These are phyloP conservation scores for Albula glossodonta DNA, from an alignment of 2,113 vertebrate species.

Conservation along the genomic window DNA sequence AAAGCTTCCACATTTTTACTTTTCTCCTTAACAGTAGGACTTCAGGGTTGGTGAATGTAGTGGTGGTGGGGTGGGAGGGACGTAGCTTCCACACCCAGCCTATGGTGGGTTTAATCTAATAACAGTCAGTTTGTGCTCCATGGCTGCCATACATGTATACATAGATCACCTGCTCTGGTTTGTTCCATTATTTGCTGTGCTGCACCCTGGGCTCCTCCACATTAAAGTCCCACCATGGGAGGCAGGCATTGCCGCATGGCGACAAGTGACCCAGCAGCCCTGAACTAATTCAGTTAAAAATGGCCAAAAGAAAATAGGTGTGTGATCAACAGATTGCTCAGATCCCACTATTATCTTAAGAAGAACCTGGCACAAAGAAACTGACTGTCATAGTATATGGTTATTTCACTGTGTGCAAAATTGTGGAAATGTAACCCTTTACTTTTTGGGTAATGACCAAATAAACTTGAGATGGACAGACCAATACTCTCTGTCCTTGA, in stretches of 20 bases:
- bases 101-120: background rate
- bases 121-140: background rate
- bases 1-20: conserved; percentile 26
- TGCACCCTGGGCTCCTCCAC: conserved; percentile 23
- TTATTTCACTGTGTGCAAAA: background rate
- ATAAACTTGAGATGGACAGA: background rate
- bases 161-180: background rate
- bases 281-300: conserved; percentile 57
- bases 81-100: background rate
- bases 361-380: conserved; percentile 16
- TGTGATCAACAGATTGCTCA: background rate
- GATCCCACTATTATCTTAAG: conserved; percentile 8
- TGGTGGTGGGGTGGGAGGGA: background rate
- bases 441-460: background rate
- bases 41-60: background rate
- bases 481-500: background rate
- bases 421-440: background rate
- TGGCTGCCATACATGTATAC: background rate
- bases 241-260: background rate
- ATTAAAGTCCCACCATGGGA: conserved; percentile 44
- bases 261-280: conserved; percentile 36
- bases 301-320: conserved; percentile 17
- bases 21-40: background rate
- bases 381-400: background rate
- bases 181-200: background rate